Percentiles rank a stretch among this genome's conserved stretches.
Conservation (phyloP, 1,140 invertebrate genomes). For the Agrilus planipennis region DNA sequence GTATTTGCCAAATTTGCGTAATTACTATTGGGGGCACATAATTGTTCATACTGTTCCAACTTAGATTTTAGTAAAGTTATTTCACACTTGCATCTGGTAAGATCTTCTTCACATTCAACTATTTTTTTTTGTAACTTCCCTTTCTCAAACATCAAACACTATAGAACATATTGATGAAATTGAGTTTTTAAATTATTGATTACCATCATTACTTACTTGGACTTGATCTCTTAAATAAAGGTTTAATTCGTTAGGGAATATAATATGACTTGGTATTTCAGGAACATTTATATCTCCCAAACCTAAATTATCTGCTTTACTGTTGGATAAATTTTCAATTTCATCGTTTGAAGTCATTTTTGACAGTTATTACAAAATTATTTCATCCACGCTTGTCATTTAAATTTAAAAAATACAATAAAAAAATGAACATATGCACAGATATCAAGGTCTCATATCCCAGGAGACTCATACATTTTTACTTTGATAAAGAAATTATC, state of each 20-base stretch:
- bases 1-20: slow-evolving; percentile 22
- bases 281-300: slow-evolving; percentile 11
- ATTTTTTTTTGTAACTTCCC: slow-evolving; percentile 23
- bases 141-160: slow-evolving; percentile 35
- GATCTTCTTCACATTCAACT: slow-evolving; percentile 12
- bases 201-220: slow-evolving; percentile 17
- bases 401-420: too few relatives aligned
- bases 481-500: too few relatives aligned
- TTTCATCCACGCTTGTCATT: too few relatives aligned
- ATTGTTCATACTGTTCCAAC: slow-evolving; percentile 16
- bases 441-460: too few relatives aligned
- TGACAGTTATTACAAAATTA: too few relatives aligned
- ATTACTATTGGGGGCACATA: neutral
- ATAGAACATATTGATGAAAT: neutral
- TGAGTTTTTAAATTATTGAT: neutral
- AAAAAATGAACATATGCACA: too few relatives aligned
- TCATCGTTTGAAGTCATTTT: too few relatives aligned
- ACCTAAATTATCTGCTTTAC: slow-evolving; percentile 11
- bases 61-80: slow-evolving; percentile 14
- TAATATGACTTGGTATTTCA: slow-evolving; percentile 17
- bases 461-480: too few relatives aligned
- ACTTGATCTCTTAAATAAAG: slow-evolving; percentile 28
- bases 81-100: slow-evolving; percentile 12
- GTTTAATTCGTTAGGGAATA: slow-evolving; percentile 31
- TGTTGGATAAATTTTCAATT: too few relatives aligned